Base-by-base conservation (phyloP, 2,888 invertebrate genomes). In the Tholera decimalis region DNA sequence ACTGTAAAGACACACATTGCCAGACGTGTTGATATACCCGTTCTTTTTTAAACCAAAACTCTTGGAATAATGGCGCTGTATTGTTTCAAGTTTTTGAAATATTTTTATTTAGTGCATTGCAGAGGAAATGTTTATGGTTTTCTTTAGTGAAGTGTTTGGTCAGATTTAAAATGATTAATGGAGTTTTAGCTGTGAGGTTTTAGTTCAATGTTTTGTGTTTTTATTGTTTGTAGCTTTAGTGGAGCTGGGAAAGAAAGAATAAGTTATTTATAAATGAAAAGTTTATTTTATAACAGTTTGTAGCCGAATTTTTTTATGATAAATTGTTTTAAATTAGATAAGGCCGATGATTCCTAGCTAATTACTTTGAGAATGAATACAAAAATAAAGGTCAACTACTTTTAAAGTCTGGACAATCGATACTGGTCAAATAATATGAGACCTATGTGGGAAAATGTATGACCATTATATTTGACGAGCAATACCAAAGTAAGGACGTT, bases 1-100 rank as follows among this genome's bases (percentile, higher is more conserved):
- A 83, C 83, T 83, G 82, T 85, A 75, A 79, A 77, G 83, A 86
- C 80, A 85, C 78, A 85, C 77, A 83, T 74, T 75, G 69, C 60
- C 24, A 72, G 65, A 64, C 71, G 79, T 79, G 79, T 73, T 82
- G 74, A 81, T 79, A 80, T 63, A 73, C 33, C 62, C 44, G 43
- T 54, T 43, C 26, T 61, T 68, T 73, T 76, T 57, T 28, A 37
- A 70, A 66, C 49, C 63, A 62, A 68, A 73, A 59, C 60, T 65
- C 43, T 44, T 63, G 47, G 41, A 73, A 73, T 64, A 71, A 71
- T 63, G 50, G 46, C 28, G 24, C 53, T 37, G 63, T 67, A 57
- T 71, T 76, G 55, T 71, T 79, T 79, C 53, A 33, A 46, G 46
- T n/a, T 65, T 50, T 50, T 22, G 33, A 67, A 57, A 54, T 37